phyloP scores from a whole-genome alignment of 1,140 invertebrate species.

The Ostrea denselamellosa region DNA sequence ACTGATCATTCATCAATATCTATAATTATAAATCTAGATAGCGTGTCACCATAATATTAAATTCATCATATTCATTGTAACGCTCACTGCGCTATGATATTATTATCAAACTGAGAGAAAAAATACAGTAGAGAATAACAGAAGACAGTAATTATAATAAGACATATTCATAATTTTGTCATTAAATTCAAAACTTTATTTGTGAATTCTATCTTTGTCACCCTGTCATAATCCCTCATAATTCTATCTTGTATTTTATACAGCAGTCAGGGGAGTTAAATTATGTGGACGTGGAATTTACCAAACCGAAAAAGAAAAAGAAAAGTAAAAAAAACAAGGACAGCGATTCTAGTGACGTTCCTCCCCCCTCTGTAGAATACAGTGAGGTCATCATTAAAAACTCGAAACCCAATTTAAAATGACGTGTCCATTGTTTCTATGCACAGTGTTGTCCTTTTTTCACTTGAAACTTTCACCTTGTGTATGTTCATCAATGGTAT shows the following conservation, averaged over 20 bases:
- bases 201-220: too few species aligned
- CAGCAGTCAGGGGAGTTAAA: conserved; percentile 7
- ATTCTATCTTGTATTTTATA: neutral
- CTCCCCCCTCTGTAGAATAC: neutral
- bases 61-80: too few species aligned
- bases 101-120: too few species aligned
- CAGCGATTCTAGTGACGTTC: neutral
- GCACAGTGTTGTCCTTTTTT: neutral
- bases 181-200: too few species aligned
- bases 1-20: too few species aligned
- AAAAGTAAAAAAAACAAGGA: conserved; percentile 1
- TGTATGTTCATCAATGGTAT: neutral
- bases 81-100: too few species aligned
- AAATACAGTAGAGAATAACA: too few species aligned
- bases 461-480: neutral
- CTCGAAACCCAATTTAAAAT: neutral
- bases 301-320: conserved; percentile 6
- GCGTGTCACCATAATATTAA: too few species aligned
- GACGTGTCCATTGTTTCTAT: neutral
- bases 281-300: conserved; percentile 15
- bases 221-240: neutral
- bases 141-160: too few species aligned
- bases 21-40: too few species aligned
- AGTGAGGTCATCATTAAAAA: conserved; percentile 1
- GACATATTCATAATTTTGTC: too few species aligned